Evolutionary conservation across 1,140 invertebrate genomes (phyloP).

Genomic region (Musca domestica): DNA sequence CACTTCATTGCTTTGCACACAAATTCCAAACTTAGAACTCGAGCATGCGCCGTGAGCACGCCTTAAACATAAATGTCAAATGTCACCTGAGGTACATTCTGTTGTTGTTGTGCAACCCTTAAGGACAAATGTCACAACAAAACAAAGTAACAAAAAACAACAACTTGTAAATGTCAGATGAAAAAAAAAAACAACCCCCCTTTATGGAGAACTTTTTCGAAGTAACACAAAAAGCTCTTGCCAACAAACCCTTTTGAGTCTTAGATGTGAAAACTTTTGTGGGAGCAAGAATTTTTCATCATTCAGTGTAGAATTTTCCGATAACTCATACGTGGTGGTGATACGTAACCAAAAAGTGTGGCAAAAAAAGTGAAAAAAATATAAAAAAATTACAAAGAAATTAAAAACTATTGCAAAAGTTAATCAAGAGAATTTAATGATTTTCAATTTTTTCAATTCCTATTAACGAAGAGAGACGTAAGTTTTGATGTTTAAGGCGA

Average conservation of each 20-base stretch:
- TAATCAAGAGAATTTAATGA: not conserved
- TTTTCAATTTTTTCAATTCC: not conserved
- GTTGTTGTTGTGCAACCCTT: not conserved
- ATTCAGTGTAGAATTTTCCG: conserved; percentile 52
- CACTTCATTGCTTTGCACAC: not conserved
- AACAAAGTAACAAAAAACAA: not conserved
- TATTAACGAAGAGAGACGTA: conserved; percentile 24
- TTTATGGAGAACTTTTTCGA: conserved; percentile 1
- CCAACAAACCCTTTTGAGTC: not conserved
- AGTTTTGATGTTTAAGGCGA: not conserved
- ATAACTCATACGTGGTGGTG: conserved; percentile 38
- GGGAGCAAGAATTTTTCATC: conserved; percentile 33
- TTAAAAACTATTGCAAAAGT: not conserved
- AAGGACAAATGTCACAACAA: conserved; percentile 6
- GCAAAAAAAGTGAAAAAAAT: conserved; percentile 6
- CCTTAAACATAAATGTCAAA: conserved; percentile 17
- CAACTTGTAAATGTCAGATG: conserved; percentile 11
- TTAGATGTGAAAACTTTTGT: conserved; percentile 7
- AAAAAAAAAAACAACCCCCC: not conserved
- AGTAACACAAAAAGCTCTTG: conserved; percentile 4
- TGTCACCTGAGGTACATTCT: not conserved
- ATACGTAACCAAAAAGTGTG: not conserved
- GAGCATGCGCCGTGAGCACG: not conserved
- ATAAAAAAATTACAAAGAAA: conserved; percentile 1
- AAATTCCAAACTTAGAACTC: not conserved